A percentile compares a stretch with the other conserved stretches of the same genome.
Conservation (phyloP, 2,888 invertebrate species). For the Yponomeuta sedellus region DNA sequence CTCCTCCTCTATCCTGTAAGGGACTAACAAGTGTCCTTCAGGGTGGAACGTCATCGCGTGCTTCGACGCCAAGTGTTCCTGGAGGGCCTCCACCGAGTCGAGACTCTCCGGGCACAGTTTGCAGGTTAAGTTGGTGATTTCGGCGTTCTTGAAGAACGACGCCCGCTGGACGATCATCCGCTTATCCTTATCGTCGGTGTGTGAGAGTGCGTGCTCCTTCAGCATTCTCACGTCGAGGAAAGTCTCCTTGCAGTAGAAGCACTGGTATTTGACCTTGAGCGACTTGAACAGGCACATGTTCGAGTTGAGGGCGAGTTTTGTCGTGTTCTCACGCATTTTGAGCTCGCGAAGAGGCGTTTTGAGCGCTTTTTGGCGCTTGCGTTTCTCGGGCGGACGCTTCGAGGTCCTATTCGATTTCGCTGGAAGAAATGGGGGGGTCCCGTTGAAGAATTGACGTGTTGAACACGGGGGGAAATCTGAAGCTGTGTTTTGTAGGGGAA, state of each 20-base stretch:
- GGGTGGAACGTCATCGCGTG: conserved; percentile 34
- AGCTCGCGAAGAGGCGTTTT: conserved; percentile 4
- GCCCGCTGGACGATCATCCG: conserved; percentile 25
- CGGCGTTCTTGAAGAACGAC: conserved; percentile 37
- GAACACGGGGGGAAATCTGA: no score
- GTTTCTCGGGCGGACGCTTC: not conserved
- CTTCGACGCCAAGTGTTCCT: conserved; percentile 32
- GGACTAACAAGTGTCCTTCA: conserved; percentile 35
- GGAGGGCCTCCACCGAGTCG: conserved; percentile 29
- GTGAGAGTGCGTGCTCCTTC: conserved; percentile 32
- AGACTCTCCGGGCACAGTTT: conserved; percentile 32
- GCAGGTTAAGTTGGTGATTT: conserved; percentile 43
- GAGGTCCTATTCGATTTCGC: not conserved
- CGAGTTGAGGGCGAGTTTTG: conserved; percentile 43
- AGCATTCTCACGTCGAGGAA: conserved; percentile 35
- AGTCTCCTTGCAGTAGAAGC: conserved; percentile 36
- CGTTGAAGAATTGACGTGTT: no score
- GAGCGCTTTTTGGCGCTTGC: not conserved
- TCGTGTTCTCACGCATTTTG: conserved; percentile 32
- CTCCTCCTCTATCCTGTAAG: conserved; percentile 34
- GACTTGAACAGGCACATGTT: conserved; percentile 47
- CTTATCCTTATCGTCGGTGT: conserved; percentile 29
- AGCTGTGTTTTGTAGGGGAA: no score
- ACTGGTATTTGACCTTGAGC: conserved; percentile 39
- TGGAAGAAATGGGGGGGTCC: not conserved